These are phyloP conservation scores for Galaxias olidus DNA, from an alignment of 2,797 vertebrate genomes.

Conservation along the genomic window DNA sequence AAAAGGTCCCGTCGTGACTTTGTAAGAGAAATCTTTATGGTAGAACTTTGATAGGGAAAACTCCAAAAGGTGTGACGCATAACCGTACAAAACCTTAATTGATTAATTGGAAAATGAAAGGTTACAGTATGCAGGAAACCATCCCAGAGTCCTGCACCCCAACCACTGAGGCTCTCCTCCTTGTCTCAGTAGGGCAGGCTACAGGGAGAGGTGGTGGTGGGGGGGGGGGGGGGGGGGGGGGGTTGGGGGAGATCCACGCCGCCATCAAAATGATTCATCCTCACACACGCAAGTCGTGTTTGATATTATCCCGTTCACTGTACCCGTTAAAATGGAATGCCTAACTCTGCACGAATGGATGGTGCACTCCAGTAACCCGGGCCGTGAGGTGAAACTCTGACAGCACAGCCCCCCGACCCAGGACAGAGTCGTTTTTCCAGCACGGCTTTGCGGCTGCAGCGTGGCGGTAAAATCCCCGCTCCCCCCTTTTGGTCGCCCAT, in stretches of 20 bases:
- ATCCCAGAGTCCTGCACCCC: too few species aligned
- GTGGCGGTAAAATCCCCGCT: neutral
- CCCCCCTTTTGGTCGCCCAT: neutral
- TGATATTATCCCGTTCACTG: conserved; percentile 32
- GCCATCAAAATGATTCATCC: conserved; percentile 27
- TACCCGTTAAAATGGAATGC: conserved; percentile 23
- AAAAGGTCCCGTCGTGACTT: neutral
- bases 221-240: neutral
- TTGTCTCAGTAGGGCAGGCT: too few species aligned
- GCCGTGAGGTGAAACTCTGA: neutral
- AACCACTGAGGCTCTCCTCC: too few species aligned
- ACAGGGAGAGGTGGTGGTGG: neutral
- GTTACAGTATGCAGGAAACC: too few species aligned
- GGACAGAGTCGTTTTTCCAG: conserved; percentile 5
- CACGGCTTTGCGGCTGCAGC: neutral
- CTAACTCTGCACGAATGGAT: conserved; percentile 19
- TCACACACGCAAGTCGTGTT: conserved; percentile 18
- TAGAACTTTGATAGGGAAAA: too few species aligned
- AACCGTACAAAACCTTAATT: too few species aligned
- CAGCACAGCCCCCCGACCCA: neutral
- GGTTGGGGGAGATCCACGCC: conserved; percentile 8
- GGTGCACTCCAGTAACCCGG: conserved; percentile 10
- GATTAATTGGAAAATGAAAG: neutral
- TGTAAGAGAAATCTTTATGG: too few species aligned
- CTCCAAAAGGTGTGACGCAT: too few species aligned